Conservation (phyloP, 2,113 vertebrate genomes). For the Anthoscopus minutus region DNA sequence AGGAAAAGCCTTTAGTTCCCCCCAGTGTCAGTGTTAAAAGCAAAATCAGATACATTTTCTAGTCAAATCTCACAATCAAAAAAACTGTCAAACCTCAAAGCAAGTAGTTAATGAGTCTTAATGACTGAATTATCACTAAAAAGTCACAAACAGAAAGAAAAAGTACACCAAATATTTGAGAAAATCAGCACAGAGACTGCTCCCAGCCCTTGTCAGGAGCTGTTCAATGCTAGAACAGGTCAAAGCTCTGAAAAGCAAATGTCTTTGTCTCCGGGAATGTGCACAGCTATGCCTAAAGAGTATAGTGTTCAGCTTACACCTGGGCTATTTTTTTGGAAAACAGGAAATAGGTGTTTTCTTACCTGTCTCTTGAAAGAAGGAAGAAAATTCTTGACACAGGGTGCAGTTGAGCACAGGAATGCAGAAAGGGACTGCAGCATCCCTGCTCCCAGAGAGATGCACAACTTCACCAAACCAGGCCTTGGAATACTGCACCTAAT, state of each 20-base stretch:
- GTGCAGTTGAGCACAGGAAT: accelerated
- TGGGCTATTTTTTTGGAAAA: not conserved
- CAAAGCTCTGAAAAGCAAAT: not conserved
- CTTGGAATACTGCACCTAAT: not conserved
- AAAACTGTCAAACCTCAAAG: not conserved
- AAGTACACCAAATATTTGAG: not conserved
- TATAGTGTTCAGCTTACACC: not conserved
- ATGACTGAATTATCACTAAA: not conserved
- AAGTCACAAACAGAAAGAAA: not conserved
- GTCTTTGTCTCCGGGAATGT: not conserved
- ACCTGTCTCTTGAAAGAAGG: not conserved
- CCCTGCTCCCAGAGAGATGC: accelerated
- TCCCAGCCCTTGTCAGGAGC: not conserved
- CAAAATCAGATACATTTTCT: not conserved
- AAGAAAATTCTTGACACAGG: not conserved
- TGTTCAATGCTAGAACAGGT: not conserved
- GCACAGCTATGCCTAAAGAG: not conserved
- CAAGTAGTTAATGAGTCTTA: not conserved
- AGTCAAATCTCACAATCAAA: not conserved
- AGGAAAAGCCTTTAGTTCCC: not conserved
- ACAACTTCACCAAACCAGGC: not conserved
- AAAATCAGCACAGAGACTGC: not conserved
- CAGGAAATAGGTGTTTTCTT: not conserved
- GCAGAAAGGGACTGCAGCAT: not conserved
- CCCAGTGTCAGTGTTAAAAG: not conserved